phyloP scores from a whole-genome alignment of 2,888 invertebrate genomes.

The Drosophila mayaguana region DNA sequence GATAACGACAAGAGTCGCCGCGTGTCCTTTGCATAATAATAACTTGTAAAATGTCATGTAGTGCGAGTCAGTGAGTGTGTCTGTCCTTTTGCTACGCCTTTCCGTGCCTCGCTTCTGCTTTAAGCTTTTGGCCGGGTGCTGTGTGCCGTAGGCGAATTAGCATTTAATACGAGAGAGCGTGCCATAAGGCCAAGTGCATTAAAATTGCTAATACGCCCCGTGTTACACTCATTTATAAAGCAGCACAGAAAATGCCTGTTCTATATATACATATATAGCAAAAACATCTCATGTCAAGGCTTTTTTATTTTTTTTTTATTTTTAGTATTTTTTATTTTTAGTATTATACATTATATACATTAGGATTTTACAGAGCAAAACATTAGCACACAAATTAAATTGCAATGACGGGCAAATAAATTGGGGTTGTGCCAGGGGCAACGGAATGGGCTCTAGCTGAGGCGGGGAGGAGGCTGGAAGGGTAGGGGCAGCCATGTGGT shows the following conservation, averaged over 20 bases:
- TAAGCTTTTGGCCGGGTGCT: conserved; percentile 39
- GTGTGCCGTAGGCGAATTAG: conserved; percentile 62
- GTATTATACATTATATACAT: conserved; percentile 6
- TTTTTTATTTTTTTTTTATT: conserved; percentile 11
- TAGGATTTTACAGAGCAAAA: conserved; percentile 37
- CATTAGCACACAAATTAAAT: conserved; percentile 59
- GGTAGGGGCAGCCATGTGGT: background rate
- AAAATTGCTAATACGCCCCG: conserved; percentile 68
- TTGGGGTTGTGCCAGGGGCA: background rate
- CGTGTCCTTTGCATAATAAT: conserved; percentile 78
- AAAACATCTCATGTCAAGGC: conserved; percentile 19
- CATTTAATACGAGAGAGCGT: conserved; percentile 56
- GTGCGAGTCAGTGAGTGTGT: conserved; percentile 43
- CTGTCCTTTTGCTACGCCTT: conserved; percentile 19
- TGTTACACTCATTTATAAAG: conserved; percentile 41
- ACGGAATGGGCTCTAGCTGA: too few relatives aligned
- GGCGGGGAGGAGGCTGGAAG: background rate
- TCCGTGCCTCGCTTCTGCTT: conserved; percentile 25
- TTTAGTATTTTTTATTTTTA: conserved; percentile 11
- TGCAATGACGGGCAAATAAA: conserved; percentile 23
- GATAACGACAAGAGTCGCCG: conserved; percentile 51
- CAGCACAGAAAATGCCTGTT: conserved; percentile 13
- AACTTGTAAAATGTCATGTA: conserved; percentile 76
- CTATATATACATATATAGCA: background rate
- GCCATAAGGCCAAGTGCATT: conserved; percentile 65